Percentiles rank a stretch among this genome's conserved stretches.
These are phyloP conservation scores for Anhinga anhinga DNA, from an alignment of 2,113 vertebrate species.

Conservation along the genomic window DNA sequence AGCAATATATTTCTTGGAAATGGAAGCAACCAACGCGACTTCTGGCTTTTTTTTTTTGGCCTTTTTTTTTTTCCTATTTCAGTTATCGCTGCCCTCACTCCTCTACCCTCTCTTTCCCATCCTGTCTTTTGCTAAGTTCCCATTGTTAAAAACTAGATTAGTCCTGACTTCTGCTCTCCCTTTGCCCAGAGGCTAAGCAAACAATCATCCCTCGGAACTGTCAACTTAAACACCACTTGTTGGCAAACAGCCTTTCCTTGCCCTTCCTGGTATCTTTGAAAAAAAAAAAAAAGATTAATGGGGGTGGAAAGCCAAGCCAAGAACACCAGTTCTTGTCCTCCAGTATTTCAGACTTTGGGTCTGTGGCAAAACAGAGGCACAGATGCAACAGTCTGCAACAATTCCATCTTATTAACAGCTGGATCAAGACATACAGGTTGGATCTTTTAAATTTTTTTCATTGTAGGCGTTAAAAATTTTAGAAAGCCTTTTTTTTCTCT, in stretches of 20 bases:
- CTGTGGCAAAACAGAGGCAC: not conserved
- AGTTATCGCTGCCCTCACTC: not conserved
- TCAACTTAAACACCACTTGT: conserved; percentile 3
- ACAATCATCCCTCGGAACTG: not conserved
- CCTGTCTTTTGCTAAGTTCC: not conserved
- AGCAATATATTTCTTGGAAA: conserved; percentile 10
- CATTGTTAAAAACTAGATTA: not conserved
- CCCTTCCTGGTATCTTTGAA: not conserved
- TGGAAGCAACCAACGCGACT: not conserved
- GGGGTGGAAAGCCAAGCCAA: not conserved
- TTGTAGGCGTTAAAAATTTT: not conserved
- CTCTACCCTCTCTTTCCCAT: not conserved
- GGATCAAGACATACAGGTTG: not conserved
- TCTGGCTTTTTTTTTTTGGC: not conserved
- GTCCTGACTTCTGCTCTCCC: not conserved
- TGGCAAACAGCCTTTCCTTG: conserved; percentile 14
- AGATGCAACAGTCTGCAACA: not conserved
- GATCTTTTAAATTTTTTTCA: not conserved
- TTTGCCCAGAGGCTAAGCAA: not conserved
- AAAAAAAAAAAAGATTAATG: not conserved
- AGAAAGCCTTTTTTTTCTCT: not conserved
- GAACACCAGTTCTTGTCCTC: not conserved
- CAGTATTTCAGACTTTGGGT: not conserved
- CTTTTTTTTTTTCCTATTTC: fast-evolving
- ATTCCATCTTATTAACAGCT: not conserved